These are phyloP conservation scores for Melanaphis sacchari DNA, from an alignment of 1,140 invertebrate genomes.

Conservation along the genomic window DNA sequence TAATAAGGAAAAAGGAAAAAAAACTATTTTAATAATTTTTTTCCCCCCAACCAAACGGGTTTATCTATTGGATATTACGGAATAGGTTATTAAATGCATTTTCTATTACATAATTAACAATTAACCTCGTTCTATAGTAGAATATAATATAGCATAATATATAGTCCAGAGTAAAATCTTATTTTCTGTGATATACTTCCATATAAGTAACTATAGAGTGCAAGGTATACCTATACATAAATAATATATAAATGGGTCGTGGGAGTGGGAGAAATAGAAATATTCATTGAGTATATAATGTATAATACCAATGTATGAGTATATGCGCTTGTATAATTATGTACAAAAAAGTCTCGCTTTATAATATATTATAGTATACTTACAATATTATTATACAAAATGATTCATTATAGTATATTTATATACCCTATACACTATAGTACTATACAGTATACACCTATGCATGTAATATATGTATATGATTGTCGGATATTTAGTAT, in stretches of 20 bases:
- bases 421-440: neutral
- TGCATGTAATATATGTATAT: neutral
- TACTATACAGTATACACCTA: no score
- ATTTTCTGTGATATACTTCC: constrained; percentile 8
- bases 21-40: neutral
- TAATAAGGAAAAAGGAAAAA: neutral
- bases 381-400: neutral
- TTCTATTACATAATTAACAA: neutral
- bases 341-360: neutral
- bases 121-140: constrained; percentile 25
- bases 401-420: constrained; percentile 3
- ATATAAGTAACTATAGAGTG: neutral
- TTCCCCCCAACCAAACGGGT: neutral
- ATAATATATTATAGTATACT: neutral
- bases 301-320: neutral
- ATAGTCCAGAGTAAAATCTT: neutral
- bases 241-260: neutral
- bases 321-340: neutral
- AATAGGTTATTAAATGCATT: neutral
- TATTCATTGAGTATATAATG: neutral
- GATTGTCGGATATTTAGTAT: neutral
- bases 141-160: neutral
- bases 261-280: neutral
- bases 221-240: neutral
- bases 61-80: neutral